These are phyloP conservation scores for Podarcis siculus DNA, from an alignment of 2,797 vertebrate genomes.

Conservation along the genomic window DNA sequence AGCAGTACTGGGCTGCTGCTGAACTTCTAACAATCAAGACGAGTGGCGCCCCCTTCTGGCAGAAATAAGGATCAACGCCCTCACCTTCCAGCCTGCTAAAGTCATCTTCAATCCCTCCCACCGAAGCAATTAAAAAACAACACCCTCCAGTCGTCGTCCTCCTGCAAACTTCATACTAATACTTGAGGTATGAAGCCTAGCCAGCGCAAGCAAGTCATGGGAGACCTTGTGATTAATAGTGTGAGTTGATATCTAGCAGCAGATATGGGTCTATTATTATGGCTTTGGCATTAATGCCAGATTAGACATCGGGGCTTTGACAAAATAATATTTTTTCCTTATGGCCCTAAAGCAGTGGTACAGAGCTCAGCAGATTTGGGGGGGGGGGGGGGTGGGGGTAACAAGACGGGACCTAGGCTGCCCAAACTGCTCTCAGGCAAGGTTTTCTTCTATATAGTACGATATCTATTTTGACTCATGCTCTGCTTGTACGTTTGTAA, in stretches of 20 bases:
- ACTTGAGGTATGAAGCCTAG: background rate
- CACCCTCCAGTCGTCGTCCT: background rate
- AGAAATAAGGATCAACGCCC: background rate
- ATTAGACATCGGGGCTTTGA: no score
- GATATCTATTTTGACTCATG: background rate
- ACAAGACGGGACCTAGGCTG: background rate
- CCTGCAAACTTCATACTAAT: background rate
- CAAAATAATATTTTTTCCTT: no score
- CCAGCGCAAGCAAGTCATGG: background rate
- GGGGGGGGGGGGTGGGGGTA: no score
- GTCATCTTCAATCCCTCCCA: background rate
- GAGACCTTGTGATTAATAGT: background rate
- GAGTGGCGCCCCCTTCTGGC: conserved; percentile 10
- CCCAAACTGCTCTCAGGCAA: background rate
- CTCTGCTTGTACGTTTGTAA: background rate
- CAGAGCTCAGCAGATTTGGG: no score
- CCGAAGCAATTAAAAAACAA: background rate
- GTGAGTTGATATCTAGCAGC: background rate
- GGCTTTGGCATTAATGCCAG: background rate
- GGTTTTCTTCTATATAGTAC: background rate
- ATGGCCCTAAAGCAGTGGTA: no score
- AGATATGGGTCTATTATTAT: background rate
- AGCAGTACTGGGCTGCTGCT: background rate
- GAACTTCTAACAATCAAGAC: background rate
- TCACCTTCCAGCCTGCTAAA: no score